Percentiles rank a stretch among this genome's conserved stretches.
Conservation (phyloP, 2,888 invertebrate genomes). For the Cheilosia vernalis region DNA sequence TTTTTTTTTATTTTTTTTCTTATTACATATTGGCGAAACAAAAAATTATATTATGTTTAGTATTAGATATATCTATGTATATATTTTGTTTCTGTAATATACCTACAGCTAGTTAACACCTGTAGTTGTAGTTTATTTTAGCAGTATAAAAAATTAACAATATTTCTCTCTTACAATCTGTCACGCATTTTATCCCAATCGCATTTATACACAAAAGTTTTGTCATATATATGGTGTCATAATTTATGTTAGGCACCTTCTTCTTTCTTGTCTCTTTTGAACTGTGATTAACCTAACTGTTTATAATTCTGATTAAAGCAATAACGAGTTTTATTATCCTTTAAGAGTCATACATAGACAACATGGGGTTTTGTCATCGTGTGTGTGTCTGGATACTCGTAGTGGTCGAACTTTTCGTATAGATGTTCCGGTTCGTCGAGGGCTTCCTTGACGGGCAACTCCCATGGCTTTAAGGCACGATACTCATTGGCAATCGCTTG, state of each 20-base stretch:
- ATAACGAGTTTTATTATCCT: conserved; percentile 76
- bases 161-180: conserved; percentile 32
- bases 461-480: conserved; percentile 83
- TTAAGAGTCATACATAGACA: conserved; percentile 85
- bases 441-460: conserved; percentile 82
- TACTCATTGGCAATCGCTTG: conserved; percentile 83
- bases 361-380: conserved; percentile 84
- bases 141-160: conserved; percentile 74
- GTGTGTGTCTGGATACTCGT: conserved; percentile 83
- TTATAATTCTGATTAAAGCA: conserved; percentile 76
- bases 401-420: conserved; percentile 83
- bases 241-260: background rate
- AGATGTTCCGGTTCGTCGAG: conserved; percentile 83
- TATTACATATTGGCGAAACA: conserved; percentile 44
- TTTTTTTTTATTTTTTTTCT: conserved; percentile 25
- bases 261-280: conserved; percentile 33
- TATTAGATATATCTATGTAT: conserved; percentile 37
- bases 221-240: conserved; percentile 31
- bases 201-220: conserved; percentile 39
- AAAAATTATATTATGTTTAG: conserved; percentile 43
- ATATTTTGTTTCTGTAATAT: conserved; percentile 41
- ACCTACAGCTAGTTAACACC: conserved; percentile 73
- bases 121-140: conserved; percentile 69
- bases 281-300: conserved; percentile 75
- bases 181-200: conserved; percentile 1